Evolutionary conservation across 1,140 invertebrate species (phyloP).

Genomic region (Caenorhabditis brenneri): DNA sequence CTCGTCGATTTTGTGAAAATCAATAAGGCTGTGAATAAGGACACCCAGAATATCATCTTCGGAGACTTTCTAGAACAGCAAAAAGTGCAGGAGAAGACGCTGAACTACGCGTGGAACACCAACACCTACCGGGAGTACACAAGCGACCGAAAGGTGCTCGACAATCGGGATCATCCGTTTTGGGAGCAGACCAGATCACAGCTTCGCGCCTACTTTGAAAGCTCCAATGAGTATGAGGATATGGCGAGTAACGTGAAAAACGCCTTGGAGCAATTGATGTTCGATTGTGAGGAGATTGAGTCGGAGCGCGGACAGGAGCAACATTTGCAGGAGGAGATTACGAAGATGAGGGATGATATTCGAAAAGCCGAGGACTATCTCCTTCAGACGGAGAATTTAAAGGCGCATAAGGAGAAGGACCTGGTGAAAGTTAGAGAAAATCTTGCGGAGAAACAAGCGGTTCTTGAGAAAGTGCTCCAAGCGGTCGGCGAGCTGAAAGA

Average conservation of each 20-base stretch:
- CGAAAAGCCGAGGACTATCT: background rate
- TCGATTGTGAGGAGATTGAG: slow-evolving; percentile 15
- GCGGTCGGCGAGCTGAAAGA: slow-evolving; percentile 16
- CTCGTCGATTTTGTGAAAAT: background rate
- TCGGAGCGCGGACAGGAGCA: background rate
- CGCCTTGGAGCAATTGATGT: background rate
- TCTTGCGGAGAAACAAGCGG: background rate
- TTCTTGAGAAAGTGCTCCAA: background rate
- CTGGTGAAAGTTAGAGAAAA: background rate
- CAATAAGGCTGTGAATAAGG: background rate
- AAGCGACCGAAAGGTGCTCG: background rate
- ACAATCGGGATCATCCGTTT: background rate
- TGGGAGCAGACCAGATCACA: background rate
- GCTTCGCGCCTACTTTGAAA: background rate
- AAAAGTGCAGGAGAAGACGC: background rate
- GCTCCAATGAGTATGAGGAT: background rate
- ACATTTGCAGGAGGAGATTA: background rate
- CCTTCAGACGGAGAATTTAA: background rate
- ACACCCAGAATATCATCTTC: background rate
- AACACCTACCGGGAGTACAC: background rate
- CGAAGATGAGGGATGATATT: background rate
- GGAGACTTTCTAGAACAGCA: background rate
- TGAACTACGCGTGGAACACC: background rate
- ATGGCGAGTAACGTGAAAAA: background rate
- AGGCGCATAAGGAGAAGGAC: background rate